Percentiles rank a stretch among this genome's conserved stretches.
Evolutionary conservation across 2,113 vertebrate genomes (phyloP).

Genomic region (Tinamus guttatus): DNA sequence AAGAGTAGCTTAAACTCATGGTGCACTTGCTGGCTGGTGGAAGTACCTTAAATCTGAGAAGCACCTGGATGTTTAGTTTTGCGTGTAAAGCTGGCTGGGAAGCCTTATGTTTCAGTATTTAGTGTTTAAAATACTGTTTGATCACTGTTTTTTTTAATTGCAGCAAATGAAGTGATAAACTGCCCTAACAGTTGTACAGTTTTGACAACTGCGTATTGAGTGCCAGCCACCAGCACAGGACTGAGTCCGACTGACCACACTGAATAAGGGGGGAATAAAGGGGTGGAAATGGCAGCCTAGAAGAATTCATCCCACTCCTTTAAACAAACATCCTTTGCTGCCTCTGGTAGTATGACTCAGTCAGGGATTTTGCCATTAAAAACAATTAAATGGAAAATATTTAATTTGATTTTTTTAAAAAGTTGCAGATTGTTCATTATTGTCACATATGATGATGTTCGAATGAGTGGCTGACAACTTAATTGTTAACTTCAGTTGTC

Average conservation of each 20-base stretch:
- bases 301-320: slow-evolving; percentile 11
- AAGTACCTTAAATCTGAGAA: not conserved
- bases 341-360: not conserved
- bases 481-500: not conserved
- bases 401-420: not conserved
- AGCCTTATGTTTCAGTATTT: not conserved
- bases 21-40: not conserved
- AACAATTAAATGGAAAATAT: not conserved
- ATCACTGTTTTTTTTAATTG: slow-evolving; percentile 17
- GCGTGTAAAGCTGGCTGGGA: not conserved
- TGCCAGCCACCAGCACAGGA: not conserved
- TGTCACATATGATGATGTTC: not conserved
- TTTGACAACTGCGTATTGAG: not conserved
- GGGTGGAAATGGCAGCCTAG: not conserved
- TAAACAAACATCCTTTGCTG: not conserved
- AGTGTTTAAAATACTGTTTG: not conserved
- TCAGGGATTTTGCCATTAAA: not conserved
- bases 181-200: not conserved
- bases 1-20: not conserved
- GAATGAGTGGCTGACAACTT: not conserved
- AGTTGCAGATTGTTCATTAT: not conserved
- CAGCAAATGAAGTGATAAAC: not conserved
- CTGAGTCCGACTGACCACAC: not conserved
- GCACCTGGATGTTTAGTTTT: not conserved
- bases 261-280: not conserved